Percentiles rank a stretch among this genome's conserved stretches.
Evolutionary conservation across 2,797 vertebrate genomes (phyloP).

Genomic region (Neosalanx taihuensis): DNA sequence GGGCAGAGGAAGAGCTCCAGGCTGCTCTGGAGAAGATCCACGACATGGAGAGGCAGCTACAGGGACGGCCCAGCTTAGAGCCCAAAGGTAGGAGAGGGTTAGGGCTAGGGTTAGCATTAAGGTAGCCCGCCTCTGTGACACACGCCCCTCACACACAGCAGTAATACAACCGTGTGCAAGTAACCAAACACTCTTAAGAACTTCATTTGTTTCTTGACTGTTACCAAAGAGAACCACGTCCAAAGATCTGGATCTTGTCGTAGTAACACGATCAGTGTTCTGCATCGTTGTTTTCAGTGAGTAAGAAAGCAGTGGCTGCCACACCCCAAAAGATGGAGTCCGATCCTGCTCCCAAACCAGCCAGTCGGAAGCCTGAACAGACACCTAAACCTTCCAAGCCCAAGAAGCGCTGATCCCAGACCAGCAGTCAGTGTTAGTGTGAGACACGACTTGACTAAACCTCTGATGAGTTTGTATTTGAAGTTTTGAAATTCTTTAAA

Average conservation of each 20-base stretch:
- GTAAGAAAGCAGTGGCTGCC: constrained; percentile 24
- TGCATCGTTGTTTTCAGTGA: constrained; percentile 39
- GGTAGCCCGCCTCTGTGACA: constrained; percentile 11
- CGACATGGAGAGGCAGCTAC: constrained; percentile 71
- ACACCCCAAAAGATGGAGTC: constrained; percentile 38
- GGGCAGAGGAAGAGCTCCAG: constrained; percentile 77
- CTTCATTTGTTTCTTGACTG: too few relatives aligned
- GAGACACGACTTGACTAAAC: not conserved
- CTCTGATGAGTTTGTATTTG: not conserved
- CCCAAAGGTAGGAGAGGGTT: constrained; percentile 13
- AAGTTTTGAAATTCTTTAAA: not conserved
- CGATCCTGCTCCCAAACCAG: constrained; percentile 45
- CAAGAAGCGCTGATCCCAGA: constrained; percentile 55
- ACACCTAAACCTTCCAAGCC: constrained; percentile 46
- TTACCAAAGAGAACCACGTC: too few relatives aligned
- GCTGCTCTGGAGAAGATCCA: constrained; percentile 75
- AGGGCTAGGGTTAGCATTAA: too few relatives aligned
- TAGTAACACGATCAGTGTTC: too few relatives aligned
- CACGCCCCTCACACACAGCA: constrained; percentile 2
- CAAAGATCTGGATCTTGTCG: too few relatives aligned
- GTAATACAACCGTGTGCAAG: not conserved
- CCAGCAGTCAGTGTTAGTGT: not conserved
- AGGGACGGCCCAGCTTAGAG: constrained; percentile 42
- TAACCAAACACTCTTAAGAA: too few relatives aligned
- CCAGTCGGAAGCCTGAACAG: constrained; percentile 30